Evolutionary conservation across 2,113 vertebrate species (phyloP), one percentile per base, ranked within the genome.

Genomic region (Oplegnathus fasciatus): DNA sequence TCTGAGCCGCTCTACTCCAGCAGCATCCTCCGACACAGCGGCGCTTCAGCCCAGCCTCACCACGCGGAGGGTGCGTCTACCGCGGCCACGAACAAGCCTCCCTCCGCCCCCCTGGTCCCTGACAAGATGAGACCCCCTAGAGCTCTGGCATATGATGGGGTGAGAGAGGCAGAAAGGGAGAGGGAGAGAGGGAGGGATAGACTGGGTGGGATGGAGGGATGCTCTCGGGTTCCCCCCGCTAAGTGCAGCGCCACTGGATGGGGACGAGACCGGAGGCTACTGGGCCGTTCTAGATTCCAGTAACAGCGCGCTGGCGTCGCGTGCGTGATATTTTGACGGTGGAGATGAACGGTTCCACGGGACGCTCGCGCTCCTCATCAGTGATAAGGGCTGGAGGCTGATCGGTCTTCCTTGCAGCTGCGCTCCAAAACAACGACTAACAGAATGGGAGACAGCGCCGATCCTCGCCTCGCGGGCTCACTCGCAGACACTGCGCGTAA

Each of bases 21-120:
- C 91, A 95, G 94, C 96, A 96, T 96, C 95, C 92, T 95, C 91
- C 90, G 83, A 54, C 84, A 85, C 91, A 83, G 93, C 88, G 91
- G 91, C 90, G 88, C 86, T 78, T 90, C 90, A 82, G 90, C 86
- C 77, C 85, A 65, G 89, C 90, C 90, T 93, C 88, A 75, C 48
- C 83, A 4, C 72, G 90, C 82, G 86, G 88, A 90, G 90, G 90
- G 87, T 82, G 82, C 89, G 89, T 91, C 85, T 84, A 46, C 83
- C 86, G 89, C 94, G 86, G 93, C 87, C 91, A 91, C 76, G 61
- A 52, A 50, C 83, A 6, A 58, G 83, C 75, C 90, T 83, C 86
- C 88, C 91, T 81, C 89, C 85, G 87, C 85, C 86, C 75, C 85
- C 83, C 88, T 58, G 80, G 75, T 83, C 71, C 76, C 88, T 32